Conservation (phyloP, 2,797 vertebrate species). For the Sebastes jordani region DNA sequence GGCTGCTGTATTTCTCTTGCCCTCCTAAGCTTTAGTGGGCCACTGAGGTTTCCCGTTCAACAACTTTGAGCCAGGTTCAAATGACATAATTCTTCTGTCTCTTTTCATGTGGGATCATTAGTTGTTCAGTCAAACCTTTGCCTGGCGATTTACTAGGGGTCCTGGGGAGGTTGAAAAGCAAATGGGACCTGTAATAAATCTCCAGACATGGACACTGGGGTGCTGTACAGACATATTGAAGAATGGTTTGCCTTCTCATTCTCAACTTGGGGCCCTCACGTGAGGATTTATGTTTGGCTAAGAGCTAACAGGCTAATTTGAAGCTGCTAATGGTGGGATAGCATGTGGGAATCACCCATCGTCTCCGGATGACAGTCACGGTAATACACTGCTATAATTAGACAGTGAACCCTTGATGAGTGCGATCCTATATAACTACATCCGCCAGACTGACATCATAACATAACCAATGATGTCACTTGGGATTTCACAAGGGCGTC, state of each 20-base stretch:
- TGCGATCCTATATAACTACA: conserved; percentile 46
- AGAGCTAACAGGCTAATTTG: conserved; percentile 61
- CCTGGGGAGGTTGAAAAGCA: conserved; percentile 44
- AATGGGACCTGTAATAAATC: conserved; percentile 44
- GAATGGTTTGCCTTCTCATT: conserved; percentile 52
- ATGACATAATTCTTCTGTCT: conserved; percentile 42
- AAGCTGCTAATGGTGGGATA: conserved; percentile 56
- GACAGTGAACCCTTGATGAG: conserved; percentile 65
- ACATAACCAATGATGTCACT: conserved; percentile 46
- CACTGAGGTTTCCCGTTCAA: conserved; percentile 39
- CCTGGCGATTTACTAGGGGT: conserved; percentile 52
- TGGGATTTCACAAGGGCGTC: conserved; percentile 54
- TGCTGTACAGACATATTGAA: conserved; percentile 48
- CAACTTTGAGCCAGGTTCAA: conserved; percentile 29
- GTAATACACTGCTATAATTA: conserved; percentile 73
- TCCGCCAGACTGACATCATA: conserved; percentile 54
- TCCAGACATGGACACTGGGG: conserved; percentile 16
- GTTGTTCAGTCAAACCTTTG: conserved; percentile 51
- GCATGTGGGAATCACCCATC: conserved; percentile 64
- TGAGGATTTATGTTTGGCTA: conserved; percentile 67
- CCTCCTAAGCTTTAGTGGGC: neutral
- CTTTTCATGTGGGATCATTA: conserved; percentile 46
- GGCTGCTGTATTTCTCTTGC: conserved; percentile 22
- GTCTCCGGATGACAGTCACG: conserved; percentile 55
- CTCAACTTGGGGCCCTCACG: conserved; percentile 23